These are phyloP conservation scores for Atherinomorus stipes DNA, from an alignment of 2,113 vertebrate species.

Conservation along the genomic window DNA sequence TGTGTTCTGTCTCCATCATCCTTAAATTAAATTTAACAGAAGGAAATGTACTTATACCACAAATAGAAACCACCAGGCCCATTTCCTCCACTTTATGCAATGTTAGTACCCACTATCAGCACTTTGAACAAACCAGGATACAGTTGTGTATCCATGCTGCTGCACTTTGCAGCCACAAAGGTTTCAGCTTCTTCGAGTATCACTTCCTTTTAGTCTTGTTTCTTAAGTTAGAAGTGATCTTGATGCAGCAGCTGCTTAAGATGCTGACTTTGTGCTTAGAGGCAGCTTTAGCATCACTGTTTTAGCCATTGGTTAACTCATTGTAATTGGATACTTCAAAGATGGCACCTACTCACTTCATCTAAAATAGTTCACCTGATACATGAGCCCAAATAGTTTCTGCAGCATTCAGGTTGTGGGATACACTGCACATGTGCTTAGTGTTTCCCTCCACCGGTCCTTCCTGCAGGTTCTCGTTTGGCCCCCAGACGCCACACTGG, in stretches of 20 bases:
- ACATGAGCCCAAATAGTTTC: background rate
- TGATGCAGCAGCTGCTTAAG: background rate
- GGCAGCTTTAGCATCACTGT: no score
- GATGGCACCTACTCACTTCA: background rate
- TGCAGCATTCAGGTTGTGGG: background rate
- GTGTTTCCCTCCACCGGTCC: background rate
- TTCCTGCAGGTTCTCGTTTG: background rate
- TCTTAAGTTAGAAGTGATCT: background rate
- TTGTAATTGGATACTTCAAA: background rate
- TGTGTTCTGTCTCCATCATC: slow-evolving; percentile 63
- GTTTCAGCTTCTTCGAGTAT: no score
- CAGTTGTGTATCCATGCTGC: background rate
- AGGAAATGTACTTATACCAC: slow-evolving; percentile 56
- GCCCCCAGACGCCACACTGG: background rate
- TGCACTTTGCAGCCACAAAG: background rate
- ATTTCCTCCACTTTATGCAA: slow-evolving; percentile 20
- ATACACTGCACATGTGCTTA: background rate
- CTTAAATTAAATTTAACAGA: slow-evolving; percentile 42
- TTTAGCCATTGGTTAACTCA: background rate
- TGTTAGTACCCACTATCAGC: slow-evolving; percentile 2
- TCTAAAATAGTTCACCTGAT: background rate
- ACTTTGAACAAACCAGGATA: background rate
- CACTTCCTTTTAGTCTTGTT: background rate
- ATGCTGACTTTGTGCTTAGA: no score
- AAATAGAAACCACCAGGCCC: slow-evolving; percentile 32